Base-by-base conservation (phyloP, 2,888 invertebrate species). In the Willowsia nigromaculata region DNA sequence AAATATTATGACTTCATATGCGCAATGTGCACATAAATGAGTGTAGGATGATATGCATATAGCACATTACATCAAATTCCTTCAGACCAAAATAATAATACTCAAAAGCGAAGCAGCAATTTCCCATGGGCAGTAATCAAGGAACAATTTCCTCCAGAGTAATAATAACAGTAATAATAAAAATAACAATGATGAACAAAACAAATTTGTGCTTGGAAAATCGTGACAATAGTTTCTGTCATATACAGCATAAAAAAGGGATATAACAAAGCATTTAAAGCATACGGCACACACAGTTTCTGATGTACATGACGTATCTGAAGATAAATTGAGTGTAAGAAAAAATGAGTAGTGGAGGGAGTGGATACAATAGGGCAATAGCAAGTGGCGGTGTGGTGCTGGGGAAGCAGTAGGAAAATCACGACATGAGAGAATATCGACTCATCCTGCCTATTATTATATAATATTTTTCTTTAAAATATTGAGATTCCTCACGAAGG, bases 101-200 rank as follows among this genome's bases (percentile, higher is more conserved):
- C 78, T 78, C 78, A 84, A 68, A 84, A 68, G 50, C 84, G 80
- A 74, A 71, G 78, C 53, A 84, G 89, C 78, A 80, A 89, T 89
- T 89, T 89, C 71, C 65, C 85, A 89, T 85, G 84, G 80, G 84
- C 84, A 89, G 89, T 85, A 89, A 89, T 89, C 89, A 89, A 89
- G 83, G 80, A 85, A 71, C 89, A 89, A 89, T 89, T 89, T 89
- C 85, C 89, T 89, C 84, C 89, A 89, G 84, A 89, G 78, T 65
- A 88, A 84, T 88, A 88, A 88, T 88, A 88, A 88, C 88, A 88
- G 88, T 88, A 88, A 88, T 88, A 88, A 88, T 88, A 88, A 88
- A 88, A 88, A 84, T 76, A 88, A 88, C 83, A 88, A 88, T 88
- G 84, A 88, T 88, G 88, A 88, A 71, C 84, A 84, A 88, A 88